Evolutionary conservation across 2,888 invertebrate species (phyloP), one percentile per base, ranked within the genome.

Genomic region (Cheilosia pagana): DNA sequence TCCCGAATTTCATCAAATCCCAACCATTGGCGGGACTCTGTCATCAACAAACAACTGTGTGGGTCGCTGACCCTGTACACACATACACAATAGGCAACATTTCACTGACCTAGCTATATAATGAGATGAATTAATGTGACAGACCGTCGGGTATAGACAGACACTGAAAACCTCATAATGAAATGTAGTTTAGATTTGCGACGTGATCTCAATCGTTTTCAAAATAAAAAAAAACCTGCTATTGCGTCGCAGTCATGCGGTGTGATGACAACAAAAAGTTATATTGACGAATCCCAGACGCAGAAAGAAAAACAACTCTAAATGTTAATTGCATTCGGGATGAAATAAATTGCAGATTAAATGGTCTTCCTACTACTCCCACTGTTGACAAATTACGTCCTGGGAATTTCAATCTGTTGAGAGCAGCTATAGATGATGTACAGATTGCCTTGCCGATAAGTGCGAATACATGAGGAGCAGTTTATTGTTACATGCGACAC

Each of bases 311-410:
- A 59, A 59, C 59, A 59, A 59, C 14, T 59, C 23, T 2, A 10
- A 60, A 12, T 28, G 62, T 28, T 45, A 31, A 62, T 62, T 62
- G 45, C 45, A 48, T 45, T 48, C 28, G 48, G 62, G 45, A 62
- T 19, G 45, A 31, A 62, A 62, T 62, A 48, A 62, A 31, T 19
- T 31, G 45, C 28, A 45, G 19, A 62, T 62, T 45, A 62, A 62
- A 62, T 12, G 12, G 43, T 19, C 12, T 14, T 45, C 4, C 41
- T 23, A n/a, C 21, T 39, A n/a, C 21, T 39, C n/a, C 14, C 23
- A 23, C 43, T 28, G 25, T 45, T 1, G 41, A 0, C 31, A 59
- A n/a, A 12, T 12, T 2, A 14, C n/a, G 23, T 62, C 1, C 23
- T 2, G 39, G 23, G 63, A 50, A 39, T 50, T 35, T 63, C 39